phyloP scores from a whole-genome alignment of 2,888 invertebrate species.

The Seladonia tumulorum region DNA sequence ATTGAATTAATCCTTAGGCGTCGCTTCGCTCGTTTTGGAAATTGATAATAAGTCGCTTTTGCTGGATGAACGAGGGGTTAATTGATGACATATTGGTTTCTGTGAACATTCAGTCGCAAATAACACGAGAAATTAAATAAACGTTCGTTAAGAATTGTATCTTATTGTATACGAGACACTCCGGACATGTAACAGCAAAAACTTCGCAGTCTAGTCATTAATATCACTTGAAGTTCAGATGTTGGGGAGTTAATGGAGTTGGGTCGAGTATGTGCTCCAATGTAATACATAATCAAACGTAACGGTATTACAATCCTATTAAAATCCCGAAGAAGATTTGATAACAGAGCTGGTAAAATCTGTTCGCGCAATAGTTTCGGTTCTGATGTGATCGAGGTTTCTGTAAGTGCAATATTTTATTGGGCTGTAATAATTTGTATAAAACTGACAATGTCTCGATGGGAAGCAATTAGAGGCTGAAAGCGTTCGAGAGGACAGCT shows the following conservation, averaged over 20 bases:
- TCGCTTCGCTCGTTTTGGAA: neutral
- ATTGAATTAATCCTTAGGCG: neutral
- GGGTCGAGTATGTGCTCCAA: neutral
- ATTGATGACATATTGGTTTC: neutral
- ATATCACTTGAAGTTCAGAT: conserved; percentile 9
- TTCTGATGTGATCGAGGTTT: neutral
- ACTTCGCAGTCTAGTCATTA: conserved; percentile 9
- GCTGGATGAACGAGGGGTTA: neutral
- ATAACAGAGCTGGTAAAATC: neutral
- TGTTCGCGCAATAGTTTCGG: neutral
- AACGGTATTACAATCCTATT: neutral
- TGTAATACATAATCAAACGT: conserved; percentile 1
- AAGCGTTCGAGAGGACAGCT: neutral
- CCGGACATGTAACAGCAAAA: neutral
- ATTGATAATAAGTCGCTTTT: neutral
- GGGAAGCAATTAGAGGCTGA: neutral
- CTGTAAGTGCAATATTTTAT: neutral
- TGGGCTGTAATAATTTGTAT: neutral
- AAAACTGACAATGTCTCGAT: neutral
- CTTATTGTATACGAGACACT: neutral
- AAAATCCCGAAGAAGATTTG: neutral
- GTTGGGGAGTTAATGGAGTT: neutral
- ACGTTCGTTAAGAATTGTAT: conserved; percentile 4
- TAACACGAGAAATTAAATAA: neutral
- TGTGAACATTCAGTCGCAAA: neutral